Evolutionary conservation across 2,888 invertebrate species (phyloP).

Genomic region (Diplazon laetatorius): DNA sequence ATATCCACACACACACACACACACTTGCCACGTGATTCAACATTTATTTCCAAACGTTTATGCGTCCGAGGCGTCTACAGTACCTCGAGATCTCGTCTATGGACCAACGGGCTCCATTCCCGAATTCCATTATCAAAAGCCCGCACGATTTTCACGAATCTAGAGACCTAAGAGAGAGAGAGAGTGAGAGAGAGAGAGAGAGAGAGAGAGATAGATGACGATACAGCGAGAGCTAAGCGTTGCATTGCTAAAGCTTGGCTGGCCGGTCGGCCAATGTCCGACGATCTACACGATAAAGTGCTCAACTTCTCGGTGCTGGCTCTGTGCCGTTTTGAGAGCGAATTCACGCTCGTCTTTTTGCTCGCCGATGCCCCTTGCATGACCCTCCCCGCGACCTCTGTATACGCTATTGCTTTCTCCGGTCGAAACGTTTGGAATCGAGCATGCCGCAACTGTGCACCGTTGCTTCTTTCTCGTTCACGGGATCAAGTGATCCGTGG

Average conservation of each 20-base stretch:
- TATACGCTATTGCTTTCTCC: slow-evolving; percentile 28
- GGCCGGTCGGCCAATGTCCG: slow-evolving; percentile 55
- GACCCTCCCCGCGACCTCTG: neutral
- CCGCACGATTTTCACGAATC: slow-evolving; percentile 15
- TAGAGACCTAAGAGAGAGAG: neutral
- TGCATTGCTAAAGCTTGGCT: slow-evolving; percentile 2
- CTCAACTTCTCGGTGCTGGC: slow-evolving; percentile 40
- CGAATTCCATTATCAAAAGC: slow-evolving; percentile 59
- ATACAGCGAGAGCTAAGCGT: slow-evolving; percentile 28
- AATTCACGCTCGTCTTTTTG: slow-evolving; percentile 30
- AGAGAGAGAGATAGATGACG: slow-evolving; percentile 24
- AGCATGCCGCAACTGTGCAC: slow-evolving; percentile 32
- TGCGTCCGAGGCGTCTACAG: slow-evolving; percentile 53
- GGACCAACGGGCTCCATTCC: slow-evolving; percentile 48
- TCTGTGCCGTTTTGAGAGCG: slow-evolving; percentile 34
- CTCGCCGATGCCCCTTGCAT: neutral
- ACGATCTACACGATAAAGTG: slow-evolving; percentile 54
- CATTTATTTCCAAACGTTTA: slow-evolving; percentile 16
- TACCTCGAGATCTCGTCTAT: slow-evolving; percentile 52
- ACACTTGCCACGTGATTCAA: neutral
- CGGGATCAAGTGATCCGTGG: slow-evolving; percentile 35
- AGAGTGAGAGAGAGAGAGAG: slow-evolving; percentile 23
- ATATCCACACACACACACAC: neutral
- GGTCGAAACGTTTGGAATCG: slow-evolving; percentile 40
- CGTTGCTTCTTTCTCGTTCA: slow-evolving; percentile 7